phyloP scores from a whole-genome alignment of 2,797 vertebrate species.

The Lacerta bilineata region DNA sequence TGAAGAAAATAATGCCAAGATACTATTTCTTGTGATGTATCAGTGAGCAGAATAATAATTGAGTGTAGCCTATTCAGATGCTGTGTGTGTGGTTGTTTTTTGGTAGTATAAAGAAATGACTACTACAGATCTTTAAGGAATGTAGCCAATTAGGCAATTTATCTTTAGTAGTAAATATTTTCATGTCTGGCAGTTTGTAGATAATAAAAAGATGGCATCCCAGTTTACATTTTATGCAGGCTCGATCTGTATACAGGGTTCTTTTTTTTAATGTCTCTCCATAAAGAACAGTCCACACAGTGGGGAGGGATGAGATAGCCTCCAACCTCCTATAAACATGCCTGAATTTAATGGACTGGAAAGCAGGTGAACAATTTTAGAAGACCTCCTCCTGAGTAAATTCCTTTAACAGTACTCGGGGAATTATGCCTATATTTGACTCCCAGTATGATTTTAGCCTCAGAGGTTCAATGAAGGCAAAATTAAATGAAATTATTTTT shows the following conservation, averaged over 20 bases:
- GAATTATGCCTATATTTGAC: constrained; percentile 21
- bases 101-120: constrained; percentile 53
- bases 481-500: constrained; percentile 13
- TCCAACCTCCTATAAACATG: constrained; percentile 57
- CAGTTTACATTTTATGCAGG: constrained; percentile 60
- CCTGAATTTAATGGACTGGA: constrained; percentile 64
- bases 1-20: constrained; percentile 65
- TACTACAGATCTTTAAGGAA: constrained; percentile 58
- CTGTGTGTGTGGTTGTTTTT: not conserved
- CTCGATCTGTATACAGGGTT: constrained; percentile 55
- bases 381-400: constrained; percentile 45
- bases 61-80: constrained; percentile 23
- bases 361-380: constrained; percentile 52
- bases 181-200: constrained; percentile 58
- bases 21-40: constrained; percentile 53
- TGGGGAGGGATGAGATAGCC: constrained; percentile 51
- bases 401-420: constrained; percentile 33
- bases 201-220: constrained; percentile 66
- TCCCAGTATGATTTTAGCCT: constrained; percentile 30
- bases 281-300: constrained; percentile 56
- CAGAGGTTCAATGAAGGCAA: not conserved
- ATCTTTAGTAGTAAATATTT: constrained; percentile 70
- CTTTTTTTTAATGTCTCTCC: constrained; percentile 61
- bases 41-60: constrained; percentile 66
- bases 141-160: constrained; percentile 64